Conservation (phyloP, 1,140 invertebrate genomes). For the Polypedilum pembai region DNA sequence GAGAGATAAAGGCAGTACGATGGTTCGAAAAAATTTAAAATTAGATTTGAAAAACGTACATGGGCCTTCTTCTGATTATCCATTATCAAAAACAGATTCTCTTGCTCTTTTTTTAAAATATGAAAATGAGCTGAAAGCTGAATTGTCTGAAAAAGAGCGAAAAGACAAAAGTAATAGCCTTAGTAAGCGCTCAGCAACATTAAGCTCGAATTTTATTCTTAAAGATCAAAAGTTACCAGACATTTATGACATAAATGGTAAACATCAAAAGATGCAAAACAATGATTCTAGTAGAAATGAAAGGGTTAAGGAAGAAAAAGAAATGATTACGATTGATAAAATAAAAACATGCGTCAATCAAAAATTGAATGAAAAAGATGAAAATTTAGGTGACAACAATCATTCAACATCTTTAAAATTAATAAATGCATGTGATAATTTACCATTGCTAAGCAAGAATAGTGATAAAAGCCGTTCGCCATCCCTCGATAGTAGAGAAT, state of each 20-base stretch:
- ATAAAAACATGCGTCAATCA: neutral
- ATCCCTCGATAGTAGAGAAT: conserved; percentile 30
- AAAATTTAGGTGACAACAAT: neutral
- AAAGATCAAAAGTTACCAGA: conserved; percentile 22
- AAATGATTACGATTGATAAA: conserved; percentile 8
- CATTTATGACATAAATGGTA: conserved; percentile 4
- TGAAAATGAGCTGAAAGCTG: conserved; percentile 38
- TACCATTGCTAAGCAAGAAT: conserved; percentile 34
- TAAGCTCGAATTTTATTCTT: neutral
- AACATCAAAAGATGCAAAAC: neutral
- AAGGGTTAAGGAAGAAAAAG: neutral
- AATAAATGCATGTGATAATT: conserved; percentile 42
- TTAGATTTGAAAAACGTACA: conserved; percentile 26
- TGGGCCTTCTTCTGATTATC: conserved; percentile 29
- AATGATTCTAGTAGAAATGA: neutral
- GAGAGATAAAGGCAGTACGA: neutral
- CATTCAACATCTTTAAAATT: conserved; percentile 33
- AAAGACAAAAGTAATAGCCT: conserved; percentile 43
- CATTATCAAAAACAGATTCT: conserved; percentile 41
- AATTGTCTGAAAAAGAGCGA: conserved; percentile 39
- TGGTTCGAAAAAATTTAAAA: conserved; percentile 33
- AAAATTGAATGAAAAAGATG: neutral
- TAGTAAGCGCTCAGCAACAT: conserved; percentile 39
- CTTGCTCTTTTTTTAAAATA: conserved; percentile 42
- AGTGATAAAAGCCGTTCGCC: conserved; percentile 29